Conservation (phyloP, 2,888 invertebrate genomes). For the Lutraria lutraria region DNA sequence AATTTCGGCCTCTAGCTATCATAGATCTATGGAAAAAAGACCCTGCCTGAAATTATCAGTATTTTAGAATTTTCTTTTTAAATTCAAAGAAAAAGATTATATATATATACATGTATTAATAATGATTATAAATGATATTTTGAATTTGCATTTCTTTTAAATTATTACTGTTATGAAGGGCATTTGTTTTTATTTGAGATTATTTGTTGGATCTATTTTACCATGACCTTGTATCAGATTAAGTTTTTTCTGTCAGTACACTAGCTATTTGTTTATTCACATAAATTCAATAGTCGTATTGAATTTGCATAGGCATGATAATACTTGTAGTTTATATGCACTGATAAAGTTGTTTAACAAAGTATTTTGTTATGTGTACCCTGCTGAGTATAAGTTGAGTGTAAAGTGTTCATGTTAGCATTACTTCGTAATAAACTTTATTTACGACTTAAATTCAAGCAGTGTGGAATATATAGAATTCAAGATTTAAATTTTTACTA, state of each 20-base stretch:
- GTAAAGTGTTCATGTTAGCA: not conserved
- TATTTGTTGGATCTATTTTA: not conserved
- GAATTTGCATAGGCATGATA: not conserved
- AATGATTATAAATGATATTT: too few relatives aligned
- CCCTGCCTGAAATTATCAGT: too few relatives aligned
- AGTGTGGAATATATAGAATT: not conserved
- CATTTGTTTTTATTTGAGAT: not conserved
- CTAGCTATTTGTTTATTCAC: not conserved
- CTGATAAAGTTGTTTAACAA: not conserved
- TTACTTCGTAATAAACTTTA: not conserved
- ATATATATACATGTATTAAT: too few relatives aligned
- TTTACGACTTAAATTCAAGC: not conserved
- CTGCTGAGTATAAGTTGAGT: not conserved
- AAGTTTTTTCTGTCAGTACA: not conserved
- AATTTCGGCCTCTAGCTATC: too few relatives aligned
- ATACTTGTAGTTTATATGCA: constrained; percentile 14
- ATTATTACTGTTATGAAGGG: too few relatives aligned
- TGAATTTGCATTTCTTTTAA: too few relatives aligned
- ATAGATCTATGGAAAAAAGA: too few relatives aligned
- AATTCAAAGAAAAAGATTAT: too few relatives aligned
- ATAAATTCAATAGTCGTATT: constrained; percentile 18
- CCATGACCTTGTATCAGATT: constrained; percentile 2
- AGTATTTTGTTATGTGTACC: not conserved
- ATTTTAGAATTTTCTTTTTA: too few relatives aligned
- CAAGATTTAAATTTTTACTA: not conserved